These are phyloP conservation scores for Agrochola lychnidis DNA, from an alignment of 2,888 invertebrate species.

Conservation along the genomic window DNA sequence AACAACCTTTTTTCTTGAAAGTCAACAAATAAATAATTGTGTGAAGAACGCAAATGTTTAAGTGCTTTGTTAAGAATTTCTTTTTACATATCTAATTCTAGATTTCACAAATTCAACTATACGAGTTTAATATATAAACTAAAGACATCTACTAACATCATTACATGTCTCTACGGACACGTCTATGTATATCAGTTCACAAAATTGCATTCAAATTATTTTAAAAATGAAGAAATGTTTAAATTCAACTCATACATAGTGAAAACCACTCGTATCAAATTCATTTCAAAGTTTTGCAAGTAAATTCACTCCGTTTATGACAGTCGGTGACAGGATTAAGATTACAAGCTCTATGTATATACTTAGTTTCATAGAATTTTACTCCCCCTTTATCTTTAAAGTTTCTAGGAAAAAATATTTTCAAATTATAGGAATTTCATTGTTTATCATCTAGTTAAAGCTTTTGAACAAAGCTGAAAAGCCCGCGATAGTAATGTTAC, in stretches of 20 bases:
- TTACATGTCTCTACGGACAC: not conserved
- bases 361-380: constrained; percentile 42
- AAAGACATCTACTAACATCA: not conserved
- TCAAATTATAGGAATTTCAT: constrained; percentile 23
- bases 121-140: constrained; percentile 2
- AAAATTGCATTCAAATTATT: constrained; percentile 11
- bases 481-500: too few relatives aligned
- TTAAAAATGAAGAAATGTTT: constrained; percentile 1
- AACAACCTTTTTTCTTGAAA: constrained; percentile 52
- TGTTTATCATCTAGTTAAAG: constrained; percentile 4
- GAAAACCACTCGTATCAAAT: constrained; percentile 56
- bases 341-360: constrained; percentile 55
- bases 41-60: constrained; percentile 55
- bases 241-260: constrained; percentile 22
- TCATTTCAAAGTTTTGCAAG: constrained; percentile 57
- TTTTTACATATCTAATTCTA: constrained; percentile 29
- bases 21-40: constrained; percentile 60
- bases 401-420: constrained; percentile 35
- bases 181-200: constrained; percentile 4
- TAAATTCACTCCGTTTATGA: constrained; percentile 58
- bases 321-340: constrained; percentile 48
- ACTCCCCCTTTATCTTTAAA: constrained; percentile 28
- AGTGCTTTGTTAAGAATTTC: constrained; percentile 39
- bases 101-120: constrained; percentile 22
- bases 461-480: not conserved